Percentiles rank a stretch among this genome's conserved stretches.
phyloP scores from a whole-genome alignment of 2,888 invertebrate genomes.

The Nysson spinosus region DNA sequence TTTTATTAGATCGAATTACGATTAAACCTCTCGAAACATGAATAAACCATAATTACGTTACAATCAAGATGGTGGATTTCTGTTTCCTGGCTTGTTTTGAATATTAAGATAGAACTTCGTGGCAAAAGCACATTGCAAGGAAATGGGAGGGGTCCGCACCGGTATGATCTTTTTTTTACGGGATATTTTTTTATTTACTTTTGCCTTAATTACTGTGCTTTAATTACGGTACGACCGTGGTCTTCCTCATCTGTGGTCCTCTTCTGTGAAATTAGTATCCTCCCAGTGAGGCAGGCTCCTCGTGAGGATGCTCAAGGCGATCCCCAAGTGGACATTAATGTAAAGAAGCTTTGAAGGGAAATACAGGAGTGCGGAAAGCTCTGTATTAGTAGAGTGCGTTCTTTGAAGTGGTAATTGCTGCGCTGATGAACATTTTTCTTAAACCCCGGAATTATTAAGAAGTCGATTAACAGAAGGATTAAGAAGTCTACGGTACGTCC shows the following conservation, averaged over 20 bases:
- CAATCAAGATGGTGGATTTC: too few species aligned
- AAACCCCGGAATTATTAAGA: conserved; percentile 36
- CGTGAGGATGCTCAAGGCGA: conserved; percentile 6
- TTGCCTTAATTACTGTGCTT: conserved; percentile 50
- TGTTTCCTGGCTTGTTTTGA: too few species aligned
- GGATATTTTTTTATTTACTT: conserved; percentile 21
- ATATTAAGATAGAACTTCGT: too few species aligned
- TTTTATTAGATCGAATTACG: too few species aligned
- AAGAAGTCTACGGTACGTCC: too few species aligned
- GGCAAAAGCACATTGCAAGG: too few species aligned
- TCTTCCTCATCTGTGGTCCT: conserved; percentile 6
- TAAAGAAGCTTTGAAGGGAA: neutral
- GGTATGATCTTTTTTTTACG: conserved; percentile 1
- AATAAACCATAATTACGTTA: too few species aligned
- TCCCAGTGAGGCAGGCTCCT: conserved; percentile 1
- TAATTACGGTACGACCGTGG: conserved; percentile 42
- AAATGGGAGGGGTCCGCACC: too few species aligned
- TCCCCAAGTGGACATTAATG: conserved; percentile 3
- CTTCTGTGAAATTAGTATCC: conserved; percentile 36
- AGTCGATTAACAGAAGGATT: too few species aligned
- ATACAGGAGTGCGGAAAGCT: neutral
- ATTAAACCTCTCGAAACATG: too few species aligned
- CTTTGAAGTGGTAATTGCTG: conserved; percentile 28
- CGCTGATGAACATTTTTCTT: conserved; percentile 11
- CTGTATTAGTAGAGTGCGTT: neutral